Conservation (phyloP, 2,888 invertebrate genomes). For the Brassicogethes aeneus region DNA sequence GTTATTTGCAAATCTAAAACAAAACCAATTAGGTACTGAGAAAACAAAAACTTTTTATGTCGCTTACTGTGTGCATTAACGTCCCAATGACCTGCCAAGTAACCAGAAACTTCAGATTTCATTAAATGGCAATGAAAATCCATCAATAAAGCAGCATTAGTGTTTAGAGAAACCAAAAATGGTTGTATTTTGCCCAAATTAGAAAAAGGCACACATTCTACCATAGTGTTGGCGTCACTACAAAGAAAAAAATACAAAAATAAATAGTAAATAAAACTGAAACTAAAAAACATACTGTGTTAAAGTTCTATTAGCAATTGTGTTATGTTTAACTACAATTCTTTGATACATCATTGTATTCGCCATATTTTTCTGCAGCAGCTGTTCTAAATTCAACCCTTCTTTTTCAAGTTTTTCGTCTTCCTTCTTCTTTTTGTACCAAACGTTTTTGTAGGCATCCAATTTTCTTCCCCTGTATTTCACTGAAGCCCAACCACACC, state of each 20-base stretch:
- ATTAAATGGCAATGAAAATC: conserved; percentile 92
- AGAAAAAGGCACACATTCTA: conserved; percentile 83
- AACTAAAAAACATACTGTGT: conserved; percentile 54
- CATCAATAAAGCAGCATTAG: conserved; percentile 78
- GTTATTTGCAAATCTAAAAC: conserved; percentile 73
- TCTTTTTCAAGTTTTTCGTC: conserved; percentile 33
- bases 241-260: conserved; percentile 19
- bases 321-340: conserved; percentile 66
- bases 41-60: not conserved
- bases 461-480: conserved; percentile 81
- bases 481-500: conserved; percentile 90
- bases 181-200: conserved; percentile 87
- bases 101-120: conserved; percentile 93
- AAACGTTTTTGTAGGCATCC: conserved; percentile 80
- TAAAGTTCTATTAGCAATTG: conserved; percentile 63
- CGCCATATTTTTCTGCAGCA: conserved; percentile 23
- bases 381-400: conserved; percentile 24
- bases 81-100: conserved; percentile 92
- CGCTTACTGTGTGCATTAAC: conserved; percentile 82
- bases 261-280: not conserved
- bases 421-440: conserved; percentile 57
- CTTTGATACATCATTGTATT: conserved; percentile 45
- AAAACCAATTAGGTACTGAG: conserved; percentile 1
- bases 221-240: conserved; percentile 84
- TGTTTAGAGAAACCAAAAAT: conserved; percentile 77